Evolutionary conservation across 2,888 invertebrate genomes (phyloP), one percentile per base, ranked within the genome.

Genomic region (Drosophila mettleri): DNA sequence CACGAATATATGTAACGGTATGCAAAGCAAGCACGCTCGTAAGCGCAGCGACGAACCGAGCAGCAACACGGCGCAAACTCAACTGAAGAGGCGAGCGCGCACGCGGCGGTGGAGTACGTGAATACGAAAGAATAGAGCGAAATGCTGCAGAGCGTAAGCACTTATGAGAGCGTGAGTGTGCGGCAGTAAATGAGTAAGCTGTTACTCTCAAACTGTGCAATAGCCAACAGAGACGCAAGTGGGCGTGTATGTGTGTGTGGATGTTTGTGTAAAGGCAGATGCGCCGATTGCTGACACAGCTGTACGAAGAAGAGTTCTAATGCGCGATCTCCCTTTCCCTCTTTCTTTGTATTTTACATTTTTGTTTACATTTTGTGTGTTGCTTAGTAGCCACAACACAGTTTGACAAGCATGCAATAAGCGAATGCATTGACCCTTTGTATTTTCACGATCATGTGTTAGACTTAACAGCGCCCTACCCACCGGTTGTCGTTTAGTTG

Each of bases 401-500:
- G 80, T 75, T 86, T 80, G 62, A 69, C 22, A 31, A 31, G 58
- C 74, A 49, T 46, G 46, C 16, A 57, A 16, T 36, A 24, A 39
- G 39, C 33, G 57, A 68, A 74, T 86, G 64, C 88, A 82, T 72
- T 82, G 88, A 82, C 86, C 88, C 77, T 76, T 67, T 22, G 60
- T 48, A 69, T 60, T 74, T 69, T 70, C 63, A 57, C 67, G 65
- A 76, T 74, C 86, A 69, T 79, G 79, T 82, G 80, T 65, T 82
- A 63, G 49, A 41, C 61, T 58, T 68, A 64, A 52, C 55, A 80
- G 61, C 67, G 29, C 63, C 33, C 53, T 45, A n/a, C 41, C 53
- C 41, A 12, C n/a, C 16, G 39, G 46, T 48, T 31, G 39, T 43
- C 38, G 43, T 12, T 53, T 33, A 16, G 22, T 33, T 33, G 7